Evolutionary conservation across 2,113 vertebrate genomes (phyloP).

Genomic region (Rattus rattus): DNA sequence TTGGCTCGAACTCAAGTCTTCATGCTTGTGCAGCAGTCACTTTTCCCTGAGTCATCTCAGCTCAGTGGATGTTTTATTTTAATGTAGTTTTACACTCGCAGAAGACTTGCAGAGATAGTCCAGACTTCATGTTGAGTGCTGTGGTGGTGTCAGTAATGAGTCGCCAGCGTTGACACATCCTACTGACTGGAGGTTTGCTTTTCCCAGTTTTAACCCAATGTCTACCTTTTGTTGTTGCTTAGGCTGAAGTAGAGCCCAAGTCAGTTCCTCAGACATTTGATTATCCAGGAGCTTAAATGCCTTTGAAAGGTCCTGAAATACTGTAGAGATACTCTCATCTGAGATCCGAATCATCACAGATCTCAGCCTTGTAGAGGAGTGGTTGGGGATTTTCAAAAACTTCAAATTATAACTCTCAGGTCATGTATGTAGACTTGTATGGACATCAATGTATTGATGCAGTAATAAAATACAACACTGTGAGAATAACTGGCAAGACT

Average conservation of each 20-base stretch:
- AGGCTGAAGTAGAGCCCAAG: background rate
- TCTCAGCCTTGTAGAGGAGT: background rate
- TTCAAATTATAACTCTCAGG: background rate
- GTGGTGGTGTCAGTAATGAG: background rate
- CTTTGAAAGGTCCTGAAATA: slow-evolving; percentile 31
- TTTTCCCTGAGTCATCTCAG: background rate
- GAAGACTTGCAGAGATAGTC: background rate
- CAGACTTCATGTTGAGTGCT: background rate
- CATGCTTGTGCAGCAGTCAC: background rate
- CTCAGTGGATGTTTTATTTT: background rate
- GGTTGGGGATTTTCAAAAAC: slow-evolving; percentile 58
- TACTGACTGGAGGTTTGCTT: background rate
- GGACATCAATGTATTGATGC: background rate
- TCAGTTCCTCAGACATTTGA: background rate
- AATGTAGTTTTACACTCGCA: background rate
- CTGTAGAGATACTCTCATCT: background rate
- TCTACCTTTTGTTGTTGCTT: slow-evolving; percentile 34
- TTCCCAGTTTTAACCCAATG: slow-evolving; percentile 2
- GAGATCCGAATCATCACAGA: background rate
- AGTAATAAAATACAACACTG: background rate
- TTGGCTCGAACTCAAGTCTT: background rate
- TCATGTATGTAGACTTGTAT: background rate
- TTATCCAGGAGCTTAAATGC: background rate
- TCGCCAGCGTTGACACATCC: background rate
- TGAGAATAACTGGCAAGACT: background rate